These are phyloP conservation scores for Polypterus bichir DNA, from an alignment of 2,113 vertebrate genomes.

Conservation along the genomic window DNA sequence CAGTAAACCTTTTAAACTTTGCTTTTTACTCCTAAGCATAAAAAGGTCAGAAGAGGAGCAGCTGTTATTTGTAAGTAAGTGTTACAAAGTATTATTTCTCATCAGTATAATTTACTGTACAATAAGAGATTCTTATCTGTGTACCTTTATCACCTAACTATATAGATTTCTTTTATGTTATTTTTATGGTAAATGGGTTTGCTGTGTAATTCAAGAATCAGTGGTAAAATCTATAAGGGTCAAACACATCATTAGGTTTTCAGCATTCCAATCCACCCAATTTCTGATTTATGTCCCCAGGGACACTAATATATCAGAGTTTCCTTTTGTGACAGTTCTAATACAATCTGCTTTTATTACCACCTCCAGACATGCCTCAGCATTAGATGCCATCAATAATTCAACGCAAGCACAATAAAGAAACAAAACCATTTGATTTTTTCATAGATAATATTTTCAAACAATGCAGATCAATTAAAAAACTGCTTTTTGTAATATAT, in stretches of 20 bases:
- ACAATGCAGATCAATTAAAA: too few relatives aligned
- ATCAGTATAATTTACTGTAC: too few relatives aligned
- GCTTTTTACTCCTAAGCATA: too few relatives aligned
- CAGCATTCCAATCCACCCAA: not conserved
- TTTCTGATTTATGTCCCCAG: constrained; percentile 2
- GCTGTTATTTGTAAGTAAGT: too few relatives aligned
- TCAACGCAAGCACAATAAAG: not conserved
- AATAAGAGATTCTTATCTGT: too few relatives aligned
- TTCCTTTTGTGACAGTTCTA: constrained; percentile 1
- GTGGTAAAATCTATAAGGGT: not conserved
- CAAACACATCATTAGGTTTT: not conserved
- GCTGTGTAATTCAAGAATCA: not conserved
- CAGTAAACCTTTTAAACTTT: too few relatives aligned
- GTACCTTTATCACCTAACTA: too few relatives aligned
- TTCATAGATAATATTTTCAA: not conserved
- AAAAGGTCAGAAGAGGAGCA: too few relatives aligned
- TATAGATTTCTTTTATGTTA: too few relatives aligned
- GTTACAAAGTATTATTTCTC: too few relatives aligned
- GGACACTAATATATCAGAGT: constrained; percentile 1
- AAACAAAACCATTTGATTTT: constrained; percentile 1
- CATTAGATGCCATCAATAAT: constrained; percentile 2
- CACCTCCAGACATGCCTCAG: not conserved
- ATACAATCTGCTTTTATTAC: constrained; percentile 3
- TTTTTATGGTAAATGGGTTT: not conserved
- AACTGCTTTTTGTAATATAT: too few relatives aligned